Conservation (phyloP, 2,113 vertebrate species). For the Dinomys branickii region DNA sequence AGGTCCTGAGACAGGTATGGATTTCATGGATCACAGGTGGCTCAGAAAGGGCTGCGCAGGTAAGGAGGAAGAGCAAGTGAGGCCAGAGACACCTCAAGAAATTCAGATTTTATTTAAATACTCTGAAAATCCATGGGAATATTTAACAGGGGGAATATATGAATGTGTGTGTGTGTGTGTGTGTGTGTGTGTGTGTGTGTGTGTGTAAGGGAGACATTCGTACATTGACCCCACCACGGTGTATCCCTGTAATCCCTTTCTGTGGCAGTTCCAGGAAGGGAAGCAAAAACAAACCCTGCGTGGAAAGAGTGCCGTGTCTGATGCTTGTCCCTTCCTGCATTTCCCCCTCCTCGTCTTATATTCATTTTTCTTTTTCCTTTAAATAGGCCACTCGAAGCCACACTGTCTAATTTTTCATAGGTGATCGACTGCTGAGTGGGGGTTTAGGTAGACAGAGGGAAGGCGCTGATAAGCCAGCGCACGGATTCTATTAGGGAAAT, state of each 20-base stretch:
- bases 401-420: constrained; percentile 86
- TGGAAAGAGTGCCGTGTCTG: constrained; percentile 14
- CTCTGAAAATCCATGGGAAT: background rate
- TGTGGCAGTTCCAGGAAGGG: constrained; percentile 61
- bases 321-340: background rate
- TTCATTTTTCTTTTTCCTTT: constrained; percentile 81
- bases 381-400: constrained; percentile 85
- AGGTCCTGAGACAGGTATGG: background rate
- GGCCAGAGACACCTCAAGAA: background rate
- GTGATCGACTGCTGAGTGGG: constrained; percentile 88
- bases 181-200: background rate
- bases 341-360: constrained; percentile 31
- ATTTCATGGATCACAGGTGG: rapidly evolving
- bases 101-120: background rate
- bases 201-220: constrained; percentile 46
- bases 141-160: background rate
- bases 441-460: constrained; percentile 89
- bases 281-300: constrained; percentile 11
- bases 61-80: background rate
- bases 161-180: background rate
- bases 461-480: constrained; percentile 87
- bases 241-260: constrained; percentile 50
- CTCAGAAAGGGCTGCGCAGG: rapidly evolving
- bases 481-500: constrained; percentile 90
- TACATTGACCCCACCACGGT: constrained; percentile 49